Evolutionary conservation across 2,113 vertebrate species (phyloP), one percentile per base, ranked within the genome.

Genomic region (Psilopsiagon aymara): DNA sequence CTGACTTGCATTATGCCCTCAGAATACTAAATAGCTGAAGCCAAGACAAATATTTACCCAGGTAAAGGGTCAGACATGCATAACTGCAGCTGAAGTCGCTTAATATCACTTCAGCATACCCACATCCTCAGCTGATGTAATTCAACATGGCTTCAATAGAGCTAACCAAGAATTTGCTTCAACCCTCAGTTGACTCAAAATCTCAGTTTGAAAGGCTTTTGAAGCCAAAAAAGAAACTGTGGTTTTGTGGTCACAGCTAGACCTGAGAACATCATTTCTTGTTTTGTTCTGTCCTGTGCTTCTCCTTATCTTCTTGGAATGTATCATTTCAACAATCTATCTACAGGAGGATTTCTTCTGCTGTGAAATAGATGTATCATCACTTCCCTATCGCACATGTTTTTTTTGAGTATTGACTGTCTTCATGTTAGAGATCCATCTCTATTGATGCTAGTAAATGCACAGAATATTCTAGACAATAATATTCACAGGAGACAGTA

Each of bases 231-330:
- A 46, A 53, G 9, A 46, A 63, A 23, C 10, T 57, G 86, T 82
- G 66, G 66, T 78, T 95, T 90, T 93, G 93, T 94, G 85, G 92
- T 92, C 51, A 70, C 49, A 82, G 4, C 49, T 68, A 87, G 87
- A 68, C 49, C 63, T 70, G 12, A 41, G 74, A 90, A 93, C 60
- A 64, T 31, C 39, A n/a, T 37, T 49, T 85, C 78, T 94, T 23
- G 52, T 46, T 79, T 39, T 86, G 33, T 80, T 73, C 47, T 66
- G 53, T 47, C 82, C 63, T 12, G 3, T 37, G 37, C 75, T 82
- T 96, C 63, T 92, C 59, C 29, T 17, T 33, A 0, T 31, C 60
- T 64, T 85, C 76, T 90, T 70, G 60, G 64, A 77, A 90, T 0
- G 3, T 63, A 60, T 83, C 46, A 33, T 66, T 91, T 94, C 53